These are phyloP conservation scores for Hippasteria phrygiana DNA, from an alignment of 53 echinoderm and acorn worm species.

Conservation along the genomic window DNA sequence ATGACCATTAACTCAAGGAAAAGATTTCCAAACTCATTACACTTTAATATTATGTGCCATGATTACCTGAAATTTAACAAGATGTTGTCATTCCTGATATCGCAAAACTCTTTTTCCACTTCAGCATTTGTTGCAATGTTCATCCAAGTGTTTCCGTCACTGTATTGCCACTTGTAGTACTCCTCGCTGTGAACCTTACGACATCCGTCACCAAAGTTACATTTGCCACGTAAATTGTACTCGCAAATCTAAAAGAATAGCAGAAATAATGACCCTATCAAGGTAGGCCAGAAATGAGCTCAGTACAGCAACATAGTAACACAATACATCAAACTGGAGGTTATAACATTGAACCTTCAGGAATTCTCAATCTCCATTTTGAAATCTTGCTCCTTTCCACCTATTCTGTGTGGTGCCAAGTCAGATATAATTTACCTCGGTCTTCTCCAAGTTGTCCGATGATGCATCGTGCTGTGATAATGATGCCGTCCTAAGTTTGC, in stretches of 20 bases:
- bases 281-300: background rate
- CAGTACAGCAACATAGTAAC: background rate
- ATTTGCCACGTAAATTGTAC: slow-evolving; percentile 60
- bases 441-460: background rate
- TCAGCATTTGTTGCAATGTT: background rate
- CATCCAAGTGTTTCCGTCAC: slow-evolving; percentile 17
- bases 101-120: slow-evolving; percentile 45
- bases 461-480: background rate
- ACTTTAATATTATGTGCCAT: too few relatives aligned
- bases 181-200: slow-evolving; percentile 42
- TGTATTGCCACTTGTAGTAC: slow-evolving; percentile 48
- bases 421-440: background rate
- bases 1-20: too few relatives aligned
- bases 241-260: slow-evolving; percentile 28
- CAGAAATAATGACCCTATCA: background rate
- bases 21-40: too few relatives aligned
- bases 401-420: background rate
- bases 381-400: background rate
- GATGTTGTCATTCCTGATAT: background rate
- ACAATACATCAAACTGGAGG: background rate
- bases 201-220: slow-evolving; percentile 38
- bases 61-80: background rate
- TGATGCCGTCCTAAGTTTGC: too few relatives aligned
- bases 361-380: background rate
- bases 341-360: background rate